A percentile compares a stretch with the other conserved stretches of the same genome.
Evolutionary conservation across 2,113 vertebrate species (phyloP).

Genomic region (Dromiciops gliroides): DNA sequence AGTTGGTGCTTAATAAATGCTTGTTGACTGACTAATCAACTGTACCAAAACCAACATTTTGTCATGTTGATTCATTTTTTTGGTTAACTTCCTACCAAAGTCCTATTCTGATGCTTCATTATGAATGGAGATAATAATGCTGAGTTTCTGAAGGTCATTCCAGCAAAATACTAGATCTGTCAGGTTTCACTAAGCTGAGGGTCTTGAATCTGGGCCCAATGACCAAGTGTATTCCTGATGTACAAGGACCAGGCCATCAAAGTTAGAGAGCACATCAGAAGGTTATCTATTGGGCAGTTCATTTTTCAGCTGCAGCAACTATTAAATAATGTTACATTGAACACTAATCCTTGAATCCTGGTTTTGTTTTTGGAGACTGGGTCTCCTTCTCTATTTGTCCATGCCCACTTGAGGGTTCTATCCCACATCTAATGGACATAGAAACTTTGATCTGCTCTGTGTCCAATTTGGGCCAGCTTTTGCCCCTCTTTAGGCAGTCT

Average conservation of each 20-base stretch:
- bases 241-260: neutral
- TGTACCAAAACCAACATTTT: neutral
- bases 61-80: neutral
- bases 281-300: neutral
- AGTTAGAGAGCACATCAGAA: neutral
- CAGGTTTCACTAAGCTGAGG: neutral
- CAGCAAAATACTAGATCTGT: neutral
- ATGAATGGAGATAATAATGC: neutral
- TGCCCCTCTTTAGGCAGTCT: too few species aligned
- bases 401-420: neutral
- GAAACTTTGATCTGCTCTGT: neutral
- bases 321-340: neutral
- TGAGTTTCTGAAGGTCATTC: neutral
- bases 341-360: neutral
- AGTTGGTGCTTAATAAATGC: neutral
- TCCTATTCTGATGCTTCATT: neutral
- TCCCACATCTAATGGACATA: neutral
- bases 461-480: neutral
- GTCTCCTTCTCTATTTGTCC: neutral
- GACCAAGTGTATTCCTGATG: neutral
- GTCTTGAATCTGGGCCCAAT: neutral
- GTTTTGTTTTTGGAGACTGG: neutral
- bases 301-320: neutral
- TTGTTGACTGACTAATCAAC: neutral
- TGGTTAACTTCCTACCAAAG: neutral